Base-by-base conservation (phyloP, 2,113 vertebrate species). In the Syngnathus floridae region DNA sequence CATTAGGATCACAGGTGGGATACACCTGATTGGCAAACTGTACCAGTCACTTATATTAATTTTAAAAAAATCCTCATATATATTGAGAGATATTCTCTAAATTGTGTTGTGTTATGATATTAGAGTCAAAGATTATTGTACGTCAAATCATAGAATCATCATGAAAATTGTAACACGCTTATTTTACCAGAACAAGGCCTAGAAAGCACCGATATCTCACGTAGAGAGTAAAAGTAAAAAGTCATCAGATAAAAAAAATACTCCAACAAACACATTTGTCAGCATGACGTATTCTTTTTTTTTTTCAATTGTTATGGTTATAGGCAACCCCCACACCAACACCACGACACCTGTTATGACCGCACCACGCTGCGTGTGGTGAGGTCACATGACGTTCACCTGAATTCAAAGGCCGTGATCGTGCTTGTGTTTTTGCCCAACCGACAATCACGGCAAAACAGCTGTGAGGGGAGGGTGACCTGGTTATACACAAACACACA, bases 401-500 rank as follows among this genome's bases (percentile, higher is more conserved):
- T 74, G 37, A 65, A 73, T 66, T 70, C 60, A 74, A 41, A 60
- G 45, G 72, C 66, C 74, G 79, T 63, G 75, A 61, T 72, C 8
- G 9, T 8, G 10, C 62, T n/a, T n/a, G 52, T 69, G 67, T 72
- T 62, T 77, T 52, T 68, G 26, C 58, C 65, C 19, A 83, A 4
- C 69, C 72, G 76, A 62, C 82, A 80, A 85, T 85, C 80, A 84
- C 26, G 58, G 71, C 58, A 71, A 84, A 84, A 78, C 85, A 87
- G 80, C 69, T 85, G 83, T 74, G 75, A 75, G 74, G 69, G 72
- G 66, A 78, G 55, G 69, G 54, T 71, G 73, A 61, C 70, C 70
- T 60, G 72, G 66, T 77, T 72, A 71, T 63, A 72, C 26, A 73
- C 56, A 66, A 38, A 66, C 70, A 26, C 67, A 67, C 58, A 49